Evolutionary conservation across 2,113 vertebrate genomes (phyloP).

Genomic region (Rhabdornis inornatus): DNA sequence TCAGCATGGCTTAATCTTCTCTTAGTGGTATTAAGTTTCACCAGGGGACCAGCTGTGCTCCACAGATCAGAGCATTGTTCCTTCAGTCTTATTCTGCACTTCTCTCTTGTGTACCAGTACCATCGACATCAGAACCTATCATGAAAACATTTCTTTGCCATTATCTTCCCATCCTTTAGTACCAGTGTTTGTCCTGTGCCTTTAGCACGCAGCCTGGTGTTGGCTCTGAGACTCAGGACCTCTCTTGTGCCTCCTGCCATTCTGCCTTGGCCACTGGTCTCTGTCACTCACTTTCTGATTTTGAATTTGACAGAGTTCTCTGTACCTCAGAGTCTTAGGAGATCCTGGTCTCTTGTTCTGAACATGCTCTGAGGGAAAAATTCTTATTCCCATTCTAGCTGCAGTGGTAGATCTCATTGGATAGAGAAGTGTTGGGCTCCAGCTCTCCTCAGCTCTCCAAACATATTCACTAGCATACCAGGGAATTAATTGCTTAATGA

Average conservation of each 20-base stretch:
- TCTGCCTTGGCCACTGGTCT: neutral
- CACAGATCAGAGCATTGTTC: neutral
- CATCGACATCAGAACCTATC: neutral
- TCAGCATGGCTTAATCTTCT: neutral
- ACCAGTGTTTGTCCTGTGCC: neutral
- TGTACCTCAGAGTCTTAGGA: neutral
- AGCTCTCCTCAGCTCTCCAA: neutral
- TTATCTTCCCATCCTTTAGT: neutral
- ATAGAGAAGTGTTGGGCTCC: neutral
- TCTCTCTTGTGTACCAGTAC: neutral
- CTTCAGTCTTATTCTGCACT: neutral
- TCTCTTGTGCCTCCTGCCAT: neutral
- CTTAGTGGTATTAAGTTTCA: neutral
- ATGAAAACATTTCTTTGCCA: fast-evolving
- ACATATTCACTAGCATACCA: neutral
- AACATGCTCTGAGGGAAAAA: neutral
- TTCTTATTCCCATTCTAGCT: neutral
- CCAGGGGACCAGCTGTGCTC: neutral
- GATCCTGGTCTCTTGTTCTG: neutral
- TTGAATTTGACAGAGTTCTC: neutral
- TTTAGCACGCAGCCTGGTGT: neutral
- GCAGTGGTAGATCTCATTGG: neutral
- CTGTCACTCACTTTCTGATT: neutral
- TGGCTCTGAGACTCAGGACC: neutral
- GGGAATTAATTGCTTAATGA: neutral